Evolutionary conservation across 2,888 invertebrate genomes (phyloP).

Genomic region (Scelioninae gen. 2): DNA sequence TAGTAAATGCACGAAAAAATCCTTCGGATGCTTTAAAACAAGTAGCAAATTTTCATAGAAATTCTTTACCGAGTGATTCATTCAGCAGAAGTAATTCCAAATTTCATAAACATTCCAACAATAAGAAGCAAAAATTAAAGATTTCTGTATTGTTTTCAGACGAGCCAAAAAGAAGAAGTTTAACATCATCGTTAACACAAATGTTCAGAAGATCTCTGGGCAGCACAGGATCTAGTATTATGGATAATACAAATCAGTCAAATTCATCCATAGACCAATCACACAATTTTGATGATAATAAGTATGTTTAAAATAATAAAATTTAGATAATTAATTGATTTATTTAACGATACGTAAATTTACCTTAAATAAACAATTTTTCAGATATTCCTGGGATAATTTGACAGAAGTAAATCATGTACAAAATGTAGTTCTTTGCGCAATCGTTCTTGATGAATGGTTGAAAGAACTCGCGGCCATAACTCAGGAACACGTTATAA

Average conservation of each 20-base stretch:
- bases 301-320: no score
- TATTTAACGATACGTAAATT: no score
- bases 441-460: slow-evolving; percentile 96
- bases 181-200: slow-evolving; percentile 85
- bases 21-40: slow-evolving; percentile 77
- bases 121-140: neutral
- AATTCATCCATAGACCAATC: slow-evolving; percentile 30
- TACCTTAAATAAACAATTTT: no score
- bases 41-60: slow-evolving; percentile 60
- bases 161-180: slow-evolving; percentile 85
- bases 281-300: slow-evolving; percentile 61
- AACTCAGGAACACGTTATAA: slow-evolving; percentile 92
- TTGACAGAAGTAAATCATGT: slow-evolving; percentile 73
- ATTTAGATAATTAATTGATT: no score
- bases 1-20: slow-evolving; percentile 83
- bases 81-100: slow-evolving; percentile 72
- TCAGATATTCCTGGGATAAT: slow-evolving; percentile 70
- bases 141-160: slow-evolving; percentile 65
- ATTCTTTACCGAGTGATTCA: slow-evolving; percentile 68
- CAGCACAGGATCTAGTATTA: slow-evolving; percentile 71
- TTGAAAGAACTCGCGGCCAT: slow-evolving; percentile 95
- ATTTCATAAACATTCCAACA: neutral
- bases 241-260: slow-evolving; percentile 45
- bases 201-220: slow-evolving; percentile 83
- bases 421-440: slow-evolving; percentile 84